These are phyloP conservation scores for Gadopsis bispinosus DNA, from an alignment of 2,797 vertebrate genomes.

Conservation along the genomic window DNA sequence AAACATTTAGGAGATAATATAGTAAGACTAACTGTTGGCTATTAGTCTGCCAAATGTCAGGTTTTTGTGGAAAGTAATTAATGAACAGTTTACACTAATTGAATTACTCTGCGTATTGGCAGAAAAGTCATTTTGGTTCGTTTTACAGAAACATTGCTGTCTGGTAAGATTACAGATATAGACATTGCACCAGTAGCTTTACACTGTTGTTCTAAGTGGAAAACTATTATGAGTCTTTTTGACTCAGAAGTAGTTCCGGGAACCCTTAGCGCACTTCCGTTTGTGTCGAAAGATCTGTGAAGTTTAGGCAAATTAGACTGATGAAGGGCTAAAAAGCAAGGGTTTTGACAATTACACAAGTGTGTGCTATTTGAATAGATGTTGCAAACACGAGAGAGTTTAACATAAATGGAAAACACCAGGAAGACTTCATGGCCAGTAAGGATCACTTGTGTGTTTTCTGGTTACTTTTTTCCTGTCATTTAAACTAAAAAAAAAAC, in stretches of 20 bases:
- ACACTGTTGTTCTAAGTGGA: not conserved
- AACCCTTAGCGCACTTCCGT: not conserved
- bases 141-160: not conserved
- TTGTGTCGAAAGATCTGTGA: not conserved
- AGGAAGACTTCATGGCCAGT: too few relatives aligned
- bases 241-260: not conserved
- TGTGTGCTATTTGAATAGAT: not conserved
- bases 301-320: not conserved
- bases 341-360: not conserved
- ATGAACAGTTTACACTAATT: not conserved
- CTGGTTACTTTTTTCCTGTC: not conserved
- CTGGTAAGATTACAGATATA: conserved; percentile 3
- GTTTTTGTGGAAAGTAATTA: not conserved
- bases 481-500: not conserved
- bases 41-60: conserved; percentile 6
- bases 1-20: not conserved
- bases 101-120: not conserved
- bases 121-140: conserved; percentile 5
- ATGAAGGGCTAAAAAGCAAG: not conserved
- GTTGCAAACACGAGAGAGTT: not conserved
- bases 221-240: not conserved
- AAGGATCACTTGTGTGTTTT: not conserved
- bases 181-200: not conserved
- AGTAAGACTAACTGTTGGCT: not conserved
- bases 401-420: not conserved